Conservation (phyloP, 2,888 invertebrate genomes). For the Xestia ashworthii region DNA sequence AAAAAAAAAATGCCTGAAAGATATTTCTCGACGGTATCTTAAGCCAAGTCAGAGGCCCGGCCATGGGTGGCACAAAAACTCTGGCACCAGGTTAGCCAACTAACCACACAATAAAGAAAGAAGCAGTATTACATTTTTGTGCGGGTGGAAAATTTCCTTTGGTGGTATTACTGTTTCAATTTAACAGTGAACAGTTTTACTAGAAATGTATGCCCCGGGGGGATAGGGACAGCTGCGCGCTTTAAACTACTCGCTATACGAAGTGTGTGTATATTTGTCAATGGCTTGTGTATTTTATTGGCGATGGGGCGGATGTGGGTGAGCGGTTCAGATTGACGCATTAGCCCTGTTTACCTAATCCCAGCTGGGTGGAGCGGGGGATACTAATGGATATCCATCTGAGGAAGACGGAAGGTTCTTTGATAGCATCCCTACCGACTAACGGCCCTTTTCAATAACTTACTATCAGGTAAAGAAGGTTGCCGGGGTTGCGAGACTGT, state of each 20-base stretch:
- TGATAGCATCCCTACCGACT: too few relatives aligned
- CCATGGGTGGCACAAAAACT: too few relatives aligned
- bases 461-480: too few relatives aligned
- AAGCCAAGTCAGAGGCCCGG: too few relatives aligned
- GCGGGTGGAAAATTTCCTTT: neutral
- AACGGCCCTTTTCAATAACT: too few relatives aligned
- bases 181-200: conserved; percentile 20
- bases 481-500: too few relatives aligned
- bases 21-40: too few relatives aligned
- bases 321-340: conserved; percentile 34
- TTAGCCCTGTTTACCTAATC: conserved; percentile 34
- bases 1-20: too few relatives aligned
- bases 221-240: conserved; percentile 51
- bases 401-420: neutral
- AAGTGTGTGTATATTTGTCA: conserved; percentile 45
- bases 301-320: conserved; percentile 20
- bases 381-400: neutral
- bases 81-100: too few relatives aligned
- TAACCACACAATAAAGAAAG: too few relatives aligned
- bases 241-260: conserved; percentile 55
- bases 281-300: conserved; percentile 55
- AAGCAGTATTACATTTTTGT: neutral
- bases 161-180: conserved; percentile 11
- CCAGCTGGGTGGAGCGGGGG: neutral
- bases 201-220: conserved; percentile 46